Evolutionary conservation across 2,888 invertebrate species (phyloP), one percentile per base, ranked within the genome.

Genomic region (Lasioglossum villosulum): DNA sequence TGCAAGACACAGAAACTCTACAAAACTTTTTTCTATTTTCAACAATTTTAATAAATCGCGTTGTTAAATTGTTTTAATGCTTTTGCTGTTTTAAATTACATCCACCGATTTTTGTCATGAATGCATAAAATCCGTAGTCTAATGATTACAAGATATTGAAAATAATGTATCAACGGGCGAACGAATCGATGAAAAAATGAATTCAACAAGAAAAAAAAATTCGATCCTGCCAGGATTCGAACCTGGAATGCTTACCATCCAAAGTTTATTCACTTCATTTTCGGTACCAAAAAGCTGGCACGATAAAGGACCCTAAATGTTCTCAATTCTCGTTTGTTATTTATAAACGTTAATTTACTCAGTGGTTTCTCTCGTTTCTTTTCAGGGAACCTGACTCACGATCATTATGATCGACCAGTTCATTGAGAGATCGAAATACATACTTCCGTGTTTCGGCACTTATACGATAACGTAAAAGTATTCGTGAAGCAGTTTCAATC

Each of bases 141-240:
- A 34, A 34, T 39, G 10, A 42, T 42, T 42, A 12, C 42, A 42
- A 42, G 8, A 0, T 45, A 14, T 45, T 14, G 45, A 45, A 45
- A 45, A 14, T 45, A 16, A 19, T 45, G 16, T 45, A 16, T 16
- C 16, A 16, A 45, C 45, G n/a, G n/a, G n/a, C n/a, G n/a, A n/a
- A n/a, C n/a, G n/a, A n/a, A n/a, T n/a, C n/a, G n/a, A n/a, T n/a
- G n/a, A n/a, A n/a, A n/a, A n/a, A n/a, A n/a, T n/a, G n/a, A n/a
- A n/a, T n/a, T n/a, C n/a, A n/a, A n/a, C n/a, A n/a, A n/a, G n/a
- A 30, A 70, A 77, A 77, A 77, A 77, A 52, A 23, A 5, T 6
- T 90, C n/a, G 96, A 96, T 96, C 96, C 95, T 96, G 96, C 96
- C 96, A 96, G 96, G 96, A 96, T 96, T 96, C 96, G 96, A 96